These are phyloP conservation scores for Emys orbicularis DNA, from an alignment of 2,797 vertebrate genomes.

Conservation along the genomic window DNA sequence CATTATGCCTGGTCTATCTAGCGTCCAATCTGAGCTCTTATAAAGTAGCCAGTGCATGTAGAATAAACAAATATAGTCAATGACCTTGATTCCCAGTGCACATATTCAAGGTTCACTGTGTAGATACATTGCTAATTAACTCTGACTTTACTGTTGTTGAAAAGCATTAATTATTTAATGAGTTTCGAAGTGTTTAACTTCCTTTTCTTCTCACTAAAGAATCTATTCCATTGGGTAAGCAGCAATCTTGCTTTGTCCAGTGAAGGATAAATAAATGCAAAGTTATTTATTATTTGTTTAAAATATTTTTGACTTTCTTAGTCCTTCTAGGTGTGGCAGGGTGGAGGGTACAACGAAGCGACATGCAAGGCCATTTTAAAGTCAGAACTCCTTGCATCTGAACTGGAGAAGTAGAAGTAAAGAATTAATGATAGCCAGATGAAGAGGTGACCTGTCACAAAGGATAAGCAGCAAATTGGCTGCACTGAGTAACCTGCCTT, in stretches of 20 bases:
- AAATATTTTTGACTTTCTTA: background rate
- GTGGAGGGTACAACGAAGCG: background rate
- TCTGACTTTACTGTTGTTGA: slow-evolving; percentile 23
- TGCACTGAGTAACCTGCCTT: background rate
- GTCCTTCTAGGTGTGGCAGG: background rate
- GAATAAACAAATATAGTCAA: background rate
- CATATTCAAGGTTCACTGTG: background rate
- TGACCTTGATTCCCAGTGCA: background rate
- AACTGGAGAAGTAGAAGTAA: background rate
- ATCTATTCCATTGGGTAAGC: background rate
- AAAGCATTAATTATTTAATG: slow-evolving; percentile 44
- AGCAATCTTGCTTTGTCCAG: background rate
- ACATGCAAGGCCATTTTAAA: background rate
- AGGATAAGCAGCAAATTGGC: background rate
- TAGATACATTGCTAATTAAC: slow-evolving; percentile 2
- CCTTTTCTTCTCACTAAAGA: background rate
- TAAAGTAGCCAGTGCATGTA: background rate
- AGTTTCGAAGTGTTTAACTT: slow-evolving; percentile 11
- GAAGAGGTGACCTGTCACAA: background rate
- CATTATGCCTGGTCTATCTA: background rate
- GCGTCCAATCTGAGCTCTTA: background rate
- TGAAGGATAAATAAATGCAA: background rate
- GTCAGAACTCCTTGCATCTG: background rate
- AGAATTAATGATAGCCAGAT: background rate
- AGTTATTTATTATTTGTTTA: background rate